phyloP scores from a whole-genome alignment of 2,113 vertebrate genomes.

The Oryzias curvinotus region DNA sequence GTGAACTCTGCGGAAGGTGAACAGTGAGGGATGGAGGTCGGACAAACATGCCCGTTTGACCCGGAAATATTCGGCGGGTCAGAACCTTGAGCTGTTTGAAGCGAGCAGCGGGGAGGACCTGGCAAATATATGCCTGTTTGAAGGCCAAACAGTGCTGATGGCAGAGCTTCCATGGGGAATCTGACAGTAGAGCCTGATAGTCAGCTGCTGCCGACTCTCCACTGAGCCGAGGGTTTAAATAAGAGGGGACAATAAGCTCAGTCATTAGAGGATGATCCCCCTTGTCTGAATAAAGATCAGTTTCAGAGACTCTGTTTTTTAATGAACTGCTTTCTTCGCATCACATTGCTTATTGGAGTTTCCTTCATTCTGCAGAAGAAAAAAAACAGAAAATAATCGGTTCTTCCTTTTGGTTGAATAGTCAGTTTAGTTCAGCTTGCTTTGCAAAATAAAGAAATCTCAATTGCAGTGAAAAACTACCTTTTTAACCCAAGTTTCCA shows the following conservation, averaged over 20 bases:
- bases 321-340: too few relatives aligned
- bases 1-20: conserved; percentile 43
- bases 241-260: conserved; percentile 58
- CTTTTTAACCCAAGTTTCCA: not conserved
- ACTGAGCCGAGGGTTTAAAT: conserved; percentile 46
- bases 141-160: conserved; percentile 71
- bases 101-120: conserved; percentile 43
- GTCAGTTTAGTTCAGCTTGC: too few relatives aligned
- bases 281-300: conserved; percentile 1
- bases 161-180: conserved; percentile 76
- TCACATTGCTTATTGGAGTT: too few relatives aligned
- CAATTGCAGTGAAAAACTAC: too few relatives aligned
- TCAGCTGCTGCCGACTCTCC: conserved; percentile 49
- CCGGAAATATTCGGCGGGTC: conserved; percentile 68
- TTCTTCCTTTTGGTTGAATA: too few relatives aligned
- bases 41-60: conserved; percentile 69
- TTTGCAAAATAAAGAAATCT: too few relatives aligned
- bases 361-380: too few relatives aligned
- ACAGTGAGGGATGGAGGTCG: conserved; percentile 20
- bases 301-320: not conserved
- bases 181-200: conserved; percentile 67
- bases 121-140: conserved; percentile 72
- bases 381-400: too few relatives aligned
- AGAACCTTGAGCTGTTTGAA: conserved; percentile 54
- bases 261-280: conserved; percentile 52